Evolutionary conservation across 2,797 vertebrate species (phyloP).

Genomic region (Mallotus villosus): DNA sequence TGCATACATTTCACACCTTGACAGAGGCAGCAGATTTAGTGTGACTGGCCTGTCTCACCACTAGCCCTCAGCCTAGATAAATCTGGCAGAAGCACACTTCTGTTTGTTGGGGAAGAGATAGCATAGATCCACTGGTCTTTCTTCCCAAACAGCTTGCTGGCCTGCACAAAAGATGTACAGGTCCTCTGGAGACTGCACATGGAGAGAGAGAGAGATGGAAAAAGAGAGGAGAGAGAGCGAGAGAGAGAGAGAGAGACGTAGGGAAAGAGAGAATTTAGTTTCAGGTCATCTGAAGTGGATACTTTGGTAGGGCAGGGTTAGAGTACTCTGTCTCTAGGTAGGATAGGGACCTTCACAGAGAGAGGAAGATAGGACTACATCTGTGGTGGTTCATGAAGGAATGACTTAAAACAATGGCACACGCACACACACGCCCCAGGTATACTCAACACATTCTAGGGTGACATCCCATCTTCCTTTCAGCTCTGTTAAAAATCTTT

Average conservation of each 20-base stretch:
- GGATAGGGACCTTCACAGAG: no score
- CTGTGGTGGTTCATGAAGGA: no score
- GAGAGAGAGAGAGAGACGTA: background rate
- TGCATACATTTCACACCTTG: constrained; percentile 65
- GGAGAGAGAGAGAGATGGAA: background rate
- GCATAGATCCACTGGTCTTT: constrained; percentile 39
- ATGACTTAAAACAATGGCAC: no score
- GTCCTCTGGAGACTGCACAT: constrained; percentile 36
- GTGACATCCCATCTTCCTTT: background rate
- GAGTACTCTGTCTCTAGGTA: no score
- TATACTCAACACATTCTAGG: no score
- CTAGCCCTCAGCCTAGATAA: constrained; percentile 60
- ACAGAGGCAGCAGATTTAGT: constrained; percentile 68
- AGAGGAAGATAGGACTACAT: no score
- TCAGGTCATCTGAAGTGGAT: background rate
- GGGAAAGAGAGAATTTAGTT: background rate
- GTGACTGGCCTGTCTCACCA: constrained; percentile 54
- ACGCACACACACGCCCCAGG: no score
- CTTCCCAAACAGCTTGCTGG: constrained; percentile 22
- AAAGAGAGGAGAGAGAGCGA: background rate
- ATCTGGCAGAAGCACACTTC: constrained; percentile 50
- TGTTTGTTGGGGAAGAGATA: constrained; percentile 60
- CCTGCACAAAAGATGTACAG: constrained; percentile 45
- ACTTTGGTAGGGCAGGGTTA: no score
- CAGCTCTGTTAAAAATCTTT: background rate